These are phyloP conservation scores for Neotoxoptera formosana DNA, from an alignment of 1,140 invertebrate species.

Conservation along the genomic window DNA sequence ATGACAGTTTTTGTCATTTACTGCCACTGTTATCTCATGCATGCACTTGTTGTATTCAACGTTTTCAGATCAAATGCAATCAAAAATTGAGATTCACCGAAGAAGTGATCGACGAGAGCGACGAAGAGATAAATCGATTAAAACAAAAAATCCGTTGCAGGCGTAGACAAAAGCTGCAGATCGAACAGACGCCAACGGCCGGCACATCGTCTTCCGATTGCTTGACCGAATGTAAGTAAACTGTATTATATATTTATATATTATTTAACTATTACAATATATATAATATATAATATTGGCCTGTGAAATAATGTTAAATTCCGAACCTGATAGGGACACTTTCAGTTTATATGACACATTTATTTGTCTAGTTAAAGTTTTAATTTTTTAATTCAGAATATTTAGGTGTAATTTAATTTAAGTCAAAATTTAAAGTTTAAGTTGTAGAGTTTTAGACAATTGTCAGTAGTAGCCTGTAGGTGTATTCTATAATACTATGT, in stretches of 20 bases:
- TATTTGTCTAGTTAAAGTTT: no score
- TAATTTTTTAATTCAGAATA: no score
- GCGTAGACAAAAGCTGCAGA: slow-evolving; percentile 66
- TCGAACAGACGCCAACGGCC: slow-evolving; percentile 62
- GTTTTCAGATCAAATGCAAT: slow-evolving; percentile 65
- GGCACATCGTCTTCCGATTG: slow-evolving; percentile 50
- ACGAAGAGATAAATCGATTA: slow-evolving; percentile 74
- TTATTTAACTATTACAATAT: no score
- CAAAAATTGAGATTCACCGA: slow-evolving; percentile 64
- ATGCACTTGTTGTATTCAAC: background rate
- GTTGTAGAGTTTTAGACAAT: no score
- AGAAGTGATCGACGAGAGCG: slow-evolving; percentile 70
- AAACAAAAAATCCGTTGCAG: slow-evolving; percentile 73
- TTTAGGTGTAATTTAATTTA: no score
- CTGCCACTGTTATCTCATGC: background rate
- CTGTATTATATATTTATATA: background rate
- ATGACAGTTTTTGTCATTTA: background rate
- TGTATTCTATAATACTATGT: no score
- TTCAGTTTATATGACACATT: no score
- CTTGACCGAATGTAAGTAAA: slow-evolving; percentile 30
- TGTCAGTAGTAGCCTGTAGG: no score
- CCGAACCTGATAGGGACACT: no score
- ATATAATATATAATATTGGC: no score
- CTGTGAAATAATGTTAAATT: no score
- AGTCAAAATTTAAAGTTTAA: no score